phyloP scores from a whole-genome alignment of 1,140 invertebrate species.

The Drosophila sulfurigaster region DNA sequence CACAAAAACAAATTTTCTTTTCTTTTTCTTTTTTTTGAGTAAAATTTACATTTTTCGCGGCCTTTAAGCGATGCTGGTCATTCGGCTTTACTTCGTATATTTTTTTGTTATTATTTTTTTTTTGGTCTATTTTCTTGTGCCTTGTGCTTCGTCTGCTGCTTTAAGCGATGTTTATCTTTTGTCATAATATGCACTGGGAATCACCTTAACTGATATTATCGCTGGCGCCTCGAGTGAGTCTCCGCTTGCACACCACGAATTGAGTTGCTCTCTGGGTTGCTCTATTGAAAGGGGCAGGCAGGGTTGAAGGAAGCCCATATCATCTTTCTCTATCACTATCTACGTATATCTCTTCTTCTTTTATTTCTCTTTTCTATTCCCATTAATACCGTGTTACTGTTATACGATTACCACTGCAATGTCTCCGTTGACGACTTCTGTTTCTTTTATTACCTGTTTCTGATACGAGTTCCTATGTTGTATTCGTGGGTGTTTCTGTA shows the following conservation, averaged over 20 bases:
- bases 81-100: slow-evolving; percentile 9
- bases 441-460: slow-evolving; percentile 33
- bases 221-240: slow-evolving; percentile 45
- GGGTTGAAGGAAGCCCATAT: slow-evolving; percentile 28
- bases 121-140: slow-evolving; percentile 22
- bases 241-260: slow-evolving; percentile 50
- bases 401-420: slow-evolving; percentile 56
- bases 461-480: neutral
- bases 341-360: neutral
- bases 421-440: slow-evolving; percentile 45
- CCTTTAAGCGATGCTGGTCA: slow-evolving; percentile 67
- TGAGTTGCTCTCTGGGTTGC: slow-evolving; percentile 12
- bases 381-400: slow-evolving; percentile 50
- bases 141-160: slow-evolving; percentile 28
- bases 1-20: slow-evolving; percentile 38
- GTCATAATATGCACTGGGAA: slow-evolving; percentile 83
- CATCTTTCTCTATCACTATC: slow-evolving; percentile 1
- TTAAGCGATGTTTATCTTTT: slow-evolving; percentile 78
- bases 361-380: slow-evolving; percentile 18
- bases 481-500: neutral
- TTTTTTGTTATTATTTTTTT: slow-evolving; percentile 14
- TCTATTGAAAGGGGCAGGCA: neutral
- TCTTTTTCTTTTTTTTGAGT: slow-evolving; percentile 42
- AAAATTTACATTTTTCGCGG: slow-evolving; percentile 73
- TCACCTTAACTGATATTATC: slow-evolving; percentile 81